These are phyloP conservation scores for Cydia amplana DNA, from an alignment of 1,140 invertebrate species.

Conservation along the genomic window DNA sequence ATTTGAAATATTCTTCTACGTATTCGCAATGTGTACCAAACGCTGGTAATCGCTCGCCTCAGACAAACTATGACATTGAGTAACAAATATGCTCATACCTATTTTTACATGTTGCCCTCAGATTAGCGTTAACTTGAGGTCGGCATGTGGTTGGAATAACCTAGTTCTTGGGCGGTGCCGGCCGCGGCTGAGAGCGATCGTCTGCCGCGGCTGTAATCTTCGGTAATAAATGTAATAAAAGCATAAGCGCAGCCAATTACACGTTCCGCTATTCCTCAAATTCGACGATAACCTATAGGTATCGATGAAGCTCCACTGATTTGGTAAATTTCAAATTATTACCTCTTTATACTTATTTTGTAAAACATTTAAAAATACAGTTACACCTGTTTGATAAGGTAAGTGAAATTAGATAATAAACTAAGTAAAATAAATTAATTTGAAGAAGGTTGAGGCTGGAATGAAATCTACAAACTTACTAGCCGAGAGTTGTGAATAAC, in stretches of 20 bases:
- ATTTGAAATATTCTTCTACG: no score
- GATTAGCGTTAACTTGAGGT: neutral
- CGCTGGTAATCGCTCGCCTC: neutral
- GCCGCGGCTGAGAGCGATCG: conserved; percentile 31
- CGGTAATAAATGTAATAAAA: conserved; percentile 48
- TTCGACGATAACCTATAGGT: conserved; percentile 21
- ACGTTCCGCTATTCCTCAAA: conserved; percentile 37
- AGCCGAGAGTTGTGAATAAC: conserved; percentile 28
- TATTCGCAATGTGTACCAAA: no score
- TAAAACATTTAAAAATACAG: neutral
- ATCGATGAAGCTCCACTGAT: conserved; percentile 31
- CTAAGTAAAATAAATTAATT: neutral
- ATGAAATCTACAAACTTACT: neutral
- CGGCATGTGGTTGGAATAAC: neutral
- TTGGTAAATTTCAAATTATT: neutral
- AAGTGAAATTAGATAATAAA: neutral
- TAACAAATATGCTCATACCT: neutral
- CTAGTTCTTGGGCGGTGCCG: neutral
- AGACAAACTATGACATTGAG: neutral
- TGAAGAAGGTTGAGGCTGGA: neutral
- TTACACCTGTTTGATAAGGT: neutral
- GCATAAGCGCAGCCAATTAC: conserved; percentile 42
- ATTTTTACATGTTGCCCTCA: neutral
- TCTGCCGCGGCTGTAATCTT: conserved; percentile 44
- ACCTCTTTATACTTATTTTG: neutral